phyloP scores from a whole-genome alignment of 53 echinoderm and acorn worm genomes.

The Crossaster papposus region DNA sequence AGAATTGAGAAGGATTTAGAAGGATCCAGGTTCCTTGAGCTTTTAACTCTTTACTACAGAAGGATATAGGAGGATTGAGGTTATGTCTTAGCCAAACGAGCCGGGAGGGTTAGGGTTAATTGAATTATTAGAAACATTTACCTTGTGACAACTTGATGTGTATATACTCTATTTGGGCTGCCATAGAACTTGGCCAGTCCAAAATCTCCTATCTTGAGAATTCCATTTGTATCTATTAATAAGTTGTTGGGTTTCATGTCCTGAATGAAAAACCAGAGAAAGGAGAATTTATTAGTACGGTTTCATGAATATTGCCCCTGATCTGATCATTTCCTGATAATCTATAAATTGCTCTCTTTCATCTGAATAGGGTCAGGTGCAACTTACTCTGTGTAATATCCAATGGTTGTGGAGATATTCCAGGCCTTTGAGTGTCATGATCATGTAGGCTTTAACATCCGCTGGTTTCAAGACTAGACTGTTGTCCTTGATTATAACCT shows the following conservation, averaged over 20 bases:
- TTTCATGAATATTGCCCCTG: no score
- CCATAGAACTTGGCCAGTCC: slow-evolving; percentile 96
- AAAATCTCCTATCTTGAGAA: slow-evolving; percentile 91
- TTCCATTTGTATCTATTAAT: slow-evolving; percentile 77
- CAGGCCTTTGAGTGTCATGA: slow-evolving; percentile 88
- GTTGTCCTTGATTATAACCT: slow-evolving; percentile 94
- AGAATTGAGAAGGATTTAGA: no score
- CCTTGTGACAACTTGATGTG: slow-evolving; percentile 99
- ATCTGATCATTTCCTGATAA: no score
- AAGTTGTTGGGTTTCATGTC: slow-evolving; percentile 98
- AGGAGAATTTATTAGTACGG: not conserved
- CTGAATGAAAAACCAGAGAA: slow-evolving; percentile 46
- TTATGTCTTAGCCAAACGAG: no score
- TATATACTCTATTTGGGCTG: slow-evolving; percentile 93
- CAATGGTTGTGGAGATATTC: slow-evolving; percentile 92
- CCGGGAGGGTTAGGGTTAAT: no score
- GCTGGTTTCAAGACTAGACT: slow-evolving; percentile 83
- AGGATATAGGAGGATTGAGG: no score
- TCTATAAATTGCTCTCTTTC: no score
- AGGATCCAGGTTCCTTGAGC: no score
- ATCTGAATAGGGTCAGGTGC: no score
- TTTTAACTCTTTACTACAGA: no score
- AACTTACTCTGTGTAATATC: slow-evolving; percentile 93
- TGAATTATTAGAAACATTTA: not conserved
- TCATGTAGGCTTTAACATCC: slow-evolving; percentile 86